Evolutionary conservation across 2,797 vertebrate species (phyloP).

Genomic region (Ptychadena robeensis): DNA sequence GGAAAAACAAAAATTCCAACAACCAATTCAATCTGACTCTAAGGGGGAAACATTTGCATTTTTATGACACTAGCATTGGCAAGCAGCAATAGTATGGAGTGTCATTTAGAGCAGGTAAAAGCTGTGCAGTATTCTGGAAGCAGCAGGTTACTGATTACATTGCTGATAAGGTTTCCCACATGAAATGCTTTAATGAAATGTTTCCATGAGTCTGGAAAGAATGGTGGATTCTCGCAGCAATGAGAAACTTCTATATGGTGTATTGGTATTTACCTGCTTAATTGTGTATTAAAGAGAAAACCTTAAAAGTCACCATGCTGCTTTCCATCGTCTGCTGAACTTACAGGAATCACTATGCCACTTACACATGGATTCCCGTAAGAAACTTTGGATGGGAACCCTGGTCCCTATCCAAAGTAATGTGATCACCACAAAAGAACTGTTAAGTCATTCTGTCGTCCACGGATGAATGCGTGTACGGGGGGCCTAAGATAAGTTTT

Average conservation of each 20-base stretch:
- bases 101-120: constrained; percentile 59
- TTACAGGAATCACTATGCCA: no score
- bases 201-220: no score
- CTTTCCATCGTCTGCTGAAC: no score
- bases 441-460: no score
- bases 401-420: no score
- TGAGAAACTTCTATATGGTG: neutral
- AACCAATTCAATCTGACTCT: neutral
- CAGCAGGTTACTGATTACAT: neutral
- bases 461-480: no score
- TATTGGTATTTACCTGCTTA: neutral
- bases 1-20: neutral
- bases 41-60: neutral
- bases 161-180: neutral
- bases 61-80: neutral
- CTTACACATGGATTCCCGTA: no score
- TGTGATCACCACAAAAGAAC: no score
- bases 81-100: neutral
- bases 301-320: no score
- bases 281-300: neutral
- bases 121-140: neutral
- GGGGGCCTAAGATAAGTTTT: neutral
- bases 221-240: neutral
- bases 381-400: no score
- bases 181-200: no score